These are phyloP conservation scores for Gasterosteus aculeatus DNA, from an alignment of 2,113 vertebrate genomes.

Conservation along the genomic window DNA sequence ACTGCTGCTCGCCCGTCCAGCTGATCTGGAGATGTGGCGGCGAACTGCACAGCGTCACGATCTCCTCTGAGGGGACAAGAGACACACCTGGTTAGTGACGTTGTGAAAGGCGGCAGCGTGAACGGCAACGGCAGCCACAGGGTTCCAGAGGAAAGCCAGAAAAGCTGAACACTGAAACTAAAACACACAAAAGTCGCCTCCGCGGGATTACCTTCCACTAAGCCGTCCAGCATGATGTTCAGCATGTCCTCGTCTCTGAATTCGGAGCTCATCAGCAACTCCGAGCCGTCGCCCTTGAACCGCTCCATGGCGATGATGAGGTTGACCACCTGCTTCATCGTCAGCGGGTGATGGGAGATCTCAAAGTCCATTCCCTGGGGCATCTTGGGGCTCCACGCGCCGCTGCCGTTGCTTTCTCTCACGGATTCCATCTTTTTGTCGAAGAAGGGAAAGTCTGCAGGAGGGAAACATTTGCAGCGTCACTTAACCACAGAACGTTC, in stretches of 20 bases:
- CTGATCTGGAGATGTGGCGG: not conserved
- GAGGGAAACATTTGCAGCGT: not conserved
- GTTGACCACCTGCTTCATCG: constrained; percentile 58
- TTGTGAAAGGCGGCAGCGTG: not conserved
- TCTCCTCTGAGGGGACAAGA: constrained; percentile 44
- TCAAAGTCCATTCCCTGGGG: constrained; percentile 58
- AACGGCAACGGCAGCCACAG: not conserved
- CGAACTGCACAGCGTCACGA: not conserved
- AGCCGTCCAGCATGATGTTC: constrained; percentile 62
- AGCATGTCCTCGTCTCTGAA: constrained; percentile 69
- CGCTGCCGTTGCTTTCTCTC: constrained; percentile 4
- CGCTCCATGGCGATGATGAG: constrained; percentile 70
- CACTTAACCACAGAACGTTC: not conserved
- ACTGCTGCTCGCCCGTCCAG: not conserved
- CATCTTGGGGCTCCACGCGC: constrained; percentile 31
- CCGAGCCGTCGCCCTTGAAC: constrained; percentile 30
- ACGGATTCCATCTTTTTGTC: constrained; percentile 49
- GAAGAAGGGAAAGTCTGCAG: constrained; percentile 26
- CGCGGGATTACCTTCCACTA: constrained; percentile 66
- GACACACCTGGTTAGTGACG: not conserved
- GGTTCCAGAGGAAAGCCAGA: too few species aligned
- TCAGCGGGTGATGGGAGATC: constrained; percentile 55
- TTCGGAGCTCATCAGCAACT: constrained; percentile 30
- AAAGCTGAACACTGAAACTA: too few species aligned
- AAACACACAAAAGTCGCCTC: not conserved